Conservation (phyloP, 1,140 invertebrate species). For the Leptinotarsa defecta region DNA sequence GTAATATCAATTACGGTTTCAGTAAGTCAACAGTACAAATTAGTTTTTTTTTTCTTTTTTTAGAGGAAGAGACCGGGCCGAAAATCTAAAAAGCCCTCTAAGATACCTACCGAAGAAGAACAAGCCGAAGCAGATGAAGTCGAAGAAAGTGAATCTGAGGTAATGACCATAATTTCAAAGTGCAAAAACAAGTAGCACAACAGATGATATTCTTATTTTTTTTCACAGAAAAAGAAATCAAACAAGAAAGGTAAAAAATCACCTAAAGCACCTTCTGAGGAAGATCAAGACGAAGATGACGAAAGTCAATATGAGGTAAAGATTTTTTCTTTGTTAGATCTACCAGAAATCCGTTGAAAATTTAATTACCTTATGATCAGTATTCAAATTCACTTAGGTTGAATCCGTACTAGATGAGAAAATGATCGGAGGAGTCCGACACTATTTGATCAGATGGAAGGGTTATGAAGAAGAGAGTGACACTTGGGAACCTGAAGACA, state of each 20-base stretch:
- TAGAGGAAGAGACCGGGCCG: conserved; percentile 17
- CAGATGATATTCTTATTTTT: no score
- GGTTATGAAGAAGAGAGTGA: conserved; percentile 74
- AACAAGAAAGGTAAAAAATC: conserved; percentile 8
- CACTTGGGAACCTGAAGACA: conserved; percentile 80
- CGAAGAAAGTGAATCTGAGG: conserved; percentile 12
- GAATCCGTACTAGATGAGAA: conserved; percentile 72
- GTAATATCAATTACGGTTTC: no score
- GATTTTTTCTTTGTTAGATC: background rate
- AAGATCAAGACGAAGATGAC: conserved; percentile 10
- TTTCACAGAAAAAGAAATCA: background rate
- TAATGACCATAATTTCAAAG: background rate
- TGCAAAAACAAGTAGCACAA: no score
- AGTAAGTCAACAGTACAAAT: no score
- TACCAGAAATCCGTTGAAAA: background rate
- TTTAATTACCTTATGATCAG: background rate
- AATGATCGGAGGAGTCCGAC: conserved; percentile 67
- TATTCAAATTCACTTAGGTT: conserved; percentile 59
- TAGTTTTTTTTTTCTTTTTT: no score
- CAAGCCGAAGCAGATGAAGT: conserved; percentile 1
- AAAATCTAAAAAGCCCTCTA: background rate
- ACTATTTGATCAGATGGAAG: conserved; percentile 83
- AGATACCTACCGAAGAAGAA: background rate
- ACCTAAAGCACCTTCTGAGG: background rate
- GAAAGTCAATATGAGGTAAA: conserved; percentile 25